These are phyloP conservation scores for Bombylius discolor DNA, from an alignment of 2,888 invertebrate species.

Conservation along the genomic window DNA sequence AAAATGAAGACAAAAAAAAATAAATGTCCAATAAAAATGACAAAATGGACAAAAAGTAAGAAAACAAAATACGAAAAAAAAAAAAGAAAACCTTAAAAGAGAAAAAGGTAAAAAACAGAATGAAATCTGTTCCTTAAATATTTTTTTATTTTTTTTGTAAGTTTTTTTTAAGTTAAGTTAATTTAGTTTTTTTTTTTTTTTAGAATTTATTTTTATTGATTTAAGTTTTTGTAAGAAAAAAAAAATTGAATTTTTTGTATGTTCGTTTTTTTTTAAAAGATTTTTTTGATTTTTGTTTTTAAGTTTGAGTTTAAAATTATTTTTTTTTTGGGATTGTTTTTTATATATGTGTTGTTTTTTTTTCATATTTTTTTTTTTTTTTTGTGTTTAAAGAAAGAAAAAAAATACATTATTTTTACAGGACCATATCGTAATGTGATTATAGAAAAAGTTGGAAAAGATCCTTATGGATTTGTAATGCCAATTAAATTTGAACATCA, in stretches of 20 bases:
- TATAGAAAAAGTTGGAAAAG: slow-evolving; percentile 20
- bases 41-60: not conserved
- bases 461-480: slow-evolving; percentile 34
- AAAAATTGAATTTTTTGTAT: not conserved
- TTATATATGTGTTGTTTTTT: slow-evolving; percentile 5
- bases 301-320: not conserved
- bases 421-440: slow-evolving; percentile 29
- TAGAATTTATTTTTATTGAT: slow-evolving; percentile 5
- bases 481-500: slow-evolving; percentile 61
- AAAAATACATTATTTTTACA: slow-evolving; percentile 5
- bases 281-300: slow-evolving; percentile 5
- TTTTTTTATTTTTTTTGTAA: not conserved
- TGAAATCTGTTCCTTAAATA: not conserved
- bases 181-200: not conserved
- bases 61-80: not conserved
- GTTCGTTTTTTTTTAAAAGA: slow-evolving; percentile 8
- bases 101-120: not conserved
- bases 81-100: not conserved
- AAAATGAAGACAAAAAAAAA: no score
- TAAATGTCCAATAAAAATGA: no score
- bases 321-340: slow-evolving; percentile 9
- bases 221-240: no score
- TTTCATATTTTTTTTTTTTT: not conserved
- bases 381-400: not conserved
- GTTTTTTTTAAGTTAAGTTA: not conserved